Conservation (phyloP, 2,113 vertebrate species). For the Epinephelus cyanopodus region DNA sequence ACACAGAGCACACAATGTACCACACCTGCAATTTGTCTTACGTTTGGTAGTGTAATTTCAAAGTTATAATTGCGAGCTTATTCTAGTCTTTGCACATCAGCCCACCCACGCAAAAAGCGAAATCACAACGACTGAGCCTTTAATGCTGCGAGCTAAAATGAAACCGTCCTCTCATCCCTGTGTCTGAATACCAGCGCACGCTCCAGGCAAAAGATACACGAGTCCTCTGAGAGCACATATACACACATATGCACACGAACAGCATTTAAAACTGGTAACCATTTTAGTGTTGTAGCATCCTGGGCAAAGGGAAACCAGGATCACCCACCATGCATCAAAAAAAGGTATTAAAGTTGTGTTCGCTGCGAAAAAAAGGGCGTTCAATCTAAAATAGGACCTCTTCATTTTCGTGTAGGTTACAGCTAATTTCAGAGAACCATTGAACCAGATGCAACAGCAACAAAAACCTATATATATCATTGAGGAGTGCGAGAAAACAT, state of each 20-base stretch:
- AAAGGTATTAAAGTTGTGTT: not conserved
- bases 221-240: conserved; percentile 25
- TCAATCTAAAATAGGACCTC: not conserved
- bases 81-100: conserved; percentile 54
- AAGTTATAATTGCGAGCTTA: conserved; percentile 41
- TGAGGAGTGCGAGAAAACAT: no score
- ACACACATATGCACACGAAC: not conserved
- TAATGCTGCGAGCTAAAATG: conserved; percentile 58
- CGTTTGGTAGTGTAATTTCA: conserved; percentile 34
- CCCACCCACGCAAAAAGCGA: conserved; percentile 41
- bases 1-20: not conserved
- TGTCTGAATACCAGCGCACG: conserved; percentile 59
- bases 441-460: not conserved
- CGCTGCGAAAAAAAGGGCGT: not conserved
- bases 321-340: not conserved
- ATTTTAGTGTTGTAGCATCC: conserved; percentile 19
- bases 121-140: conserved; percentile 44
- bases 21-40: not conserved
- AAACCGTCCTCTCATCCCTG: conserved; percentile 35
- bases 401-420: not conserved
- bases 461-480: not conserved
- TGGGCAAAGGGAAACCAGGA: not conserved
- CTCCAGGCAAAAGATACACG: conserved; percentile 43
- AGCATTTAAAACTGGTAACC: not conserved
- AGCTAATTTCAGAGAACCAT: not conserved